These are phyloP conservation scores for Eupithecia pulchellata DNA, from an alignment of 2,888 invertebrate species.

Conservation along the genomic window DNA sequence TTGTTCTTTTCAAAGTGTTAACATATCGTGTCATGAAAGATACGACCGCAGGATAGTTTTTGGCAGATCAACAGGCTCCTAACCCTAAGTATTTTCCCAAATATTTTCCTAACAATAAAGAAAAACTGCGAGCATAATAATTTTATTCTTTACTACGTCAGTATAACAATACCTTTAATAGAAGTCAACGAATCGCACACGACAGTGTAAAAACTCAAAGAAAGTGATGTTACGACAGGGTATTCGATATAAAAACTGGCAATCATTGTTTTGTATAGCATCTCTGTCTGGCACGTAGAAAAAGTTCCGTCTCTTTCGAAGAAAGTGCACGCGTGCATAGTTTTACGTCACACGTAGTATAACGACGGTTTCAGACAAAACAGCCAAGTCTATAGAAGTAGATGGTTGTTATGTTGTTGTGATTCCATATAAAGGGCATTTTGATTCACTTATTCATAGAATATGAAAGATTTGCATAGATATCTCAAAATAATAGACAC, in stretches of 20 bases:
- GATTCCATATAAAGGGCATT: too few relatives aligned
- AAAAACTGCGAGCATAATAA: too few relatives aligned
- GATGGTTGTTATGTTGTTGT: background rate
- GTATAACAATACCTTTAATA: constrained; percentile 47
- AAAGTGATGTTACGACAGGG: constrained; percentile 76
- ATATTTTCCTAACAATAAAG: too few relatives aligned
- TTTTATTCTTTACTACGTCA: constrained; percentile 21
- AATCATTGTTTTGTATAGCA: constrained; percentile 71
- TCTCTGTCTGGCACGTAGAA: constrained; percentile 55
- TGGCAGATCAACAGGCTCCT: background rate
- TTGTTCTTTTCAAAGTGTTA: background rate
- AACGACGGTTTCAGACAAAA: constrained; percentile 42
- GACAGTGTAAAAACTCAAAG: constrained; percentile 65
- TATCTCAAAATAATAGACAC: too few relatives aligned
- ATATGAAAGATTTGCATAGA: too few relatives aligned
- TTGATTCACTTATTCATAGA: background rate
- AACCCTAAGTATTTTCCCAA: background rate
- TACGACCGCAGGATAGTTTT: background rate
- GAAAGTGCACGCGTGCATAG: constrained; percentile 76
- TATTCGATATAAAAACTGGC: constrained; percentile 63
- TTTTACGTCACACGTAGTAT: constrained; percentile 73
- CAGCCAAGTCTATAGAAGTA: background rate
- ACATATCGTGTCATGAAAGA: too few relatives aligned
- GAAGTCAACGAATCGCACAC: constrained; percentile 72
- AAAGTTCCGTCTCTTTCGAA: constrained; percentile 63